A percentile compares a stretch with the other conserved stretches of the same genome.
phyloP scores from a whole-genome alignment of 2,113 vertebrate species.

The Sceloporus undulatus region DNA sequence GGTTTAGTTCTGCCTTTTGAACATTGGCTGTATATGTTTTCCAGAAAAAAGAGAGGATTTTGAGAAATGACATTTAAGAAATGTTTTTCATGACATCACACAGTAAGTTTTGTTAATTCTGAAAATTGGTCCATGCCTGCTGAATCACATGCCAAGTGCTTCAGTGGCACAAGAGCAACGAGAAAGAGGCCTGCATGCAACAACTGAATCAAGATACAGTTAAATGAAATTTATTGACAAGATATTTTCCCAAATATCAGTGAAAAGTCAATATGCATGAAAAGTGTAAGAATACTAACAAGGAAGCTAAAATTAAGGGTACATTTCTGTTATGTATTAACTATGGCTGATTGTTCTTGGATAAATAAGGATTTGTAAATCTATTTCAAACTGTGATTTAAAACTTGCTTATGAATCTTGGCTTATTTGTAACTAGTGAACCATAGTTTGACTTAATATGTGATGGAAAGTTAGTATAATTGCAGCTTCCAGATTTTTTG shows the following conservation, averaged over 20 bases:
- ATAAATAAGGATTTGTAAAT: not conserved
- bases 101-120: not conserved
- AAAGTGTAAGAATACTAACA: not conserved
- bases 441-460: not conserved
- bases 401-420: not conserved
- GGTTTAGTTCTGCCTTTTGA: not conserved
- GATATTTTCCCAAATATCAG: not conserved
- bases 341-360: not conserved
- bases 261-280: no score
- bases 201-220: no score
- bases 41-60: not conserved
- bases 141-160: not conserved
- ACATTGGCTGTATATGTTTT: not conserved
- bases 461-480: not conserved
- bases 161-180: not conserved
- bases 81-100: not conserved
- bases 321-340: not conserved
- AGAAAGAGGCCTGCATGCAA: not conserved
- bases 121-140: no score
- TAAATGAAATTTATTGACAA: not conserved
- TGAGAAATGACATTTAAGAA: not conserved
- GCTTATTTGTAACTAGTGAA: no score
- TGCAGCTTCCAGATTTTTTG: not conserved
- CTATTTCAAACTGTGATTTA: not conserved
- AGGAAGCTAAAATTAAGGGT: not conserved